Conservation (phyloP, 2,888 invertebrate genomes). For the Drosophila basisetae region DNA sequence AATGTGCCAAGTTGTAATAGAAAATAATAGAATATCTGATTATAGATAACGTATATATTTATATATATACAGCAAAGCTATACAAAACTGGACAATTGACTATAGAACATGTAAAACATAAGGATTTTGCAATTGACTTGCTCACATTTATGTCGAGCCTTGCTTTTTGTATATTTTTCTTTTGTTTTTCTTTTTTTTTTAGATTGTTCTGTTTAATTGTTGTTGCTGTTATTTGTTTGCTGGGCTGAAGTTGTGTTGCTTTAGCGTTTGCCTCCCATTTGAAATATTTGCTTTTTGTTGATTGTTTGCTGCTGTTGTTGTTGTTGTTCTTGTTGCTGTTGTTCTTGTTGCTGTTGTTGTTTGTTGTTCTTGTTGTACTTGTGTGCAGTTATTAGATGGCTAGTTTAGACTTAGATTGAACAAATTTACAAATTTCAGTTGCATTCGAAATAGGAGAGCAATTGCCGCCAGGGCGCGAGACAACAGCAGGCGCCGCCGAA, state of each 20-base stretch:
- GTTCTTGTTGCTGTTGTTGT: slow-evolving; percentile 23
- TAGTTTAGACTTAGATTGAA: slow-evolving; percentile 29
- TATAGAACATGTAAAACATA: slow-evolving; percentile 38
- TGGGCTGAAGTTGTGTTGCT: slow-evolving; percentile 39
- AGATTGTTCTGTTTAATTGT: slow-evolving; percentile 9
- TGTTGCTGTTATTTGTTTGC: slow-evolving; percentile 22
- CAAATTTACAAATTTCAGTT: slow-evolving; percentile 31
- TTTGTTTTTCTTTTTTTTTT: slow-evolving; percentile 20
- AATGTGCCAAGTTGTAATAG: slow-evolving; percentile 9
- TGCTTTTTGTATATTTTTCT: slow-evolving; percentile 21
- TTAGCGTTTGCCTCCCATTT: slow-evolving; percentile 35
- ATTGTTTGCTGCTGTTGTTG: slow-evolving; percentile 30
- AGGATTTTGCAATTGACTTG: slow-evolving; percentile 57
- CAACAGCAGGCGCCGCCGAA: slow-evolving; percentile 80
- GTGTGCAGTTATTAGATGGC: slow-evolving; percentile 25
- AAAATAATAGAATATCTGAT: slow-evolving; percentile 16
- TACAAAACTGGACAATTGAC: slow-evolving; percentile 59
- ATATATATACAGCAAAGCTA: slow-evolving; percentile 62
- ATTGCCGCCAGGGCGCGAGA: slow-evolving; percentile 77
- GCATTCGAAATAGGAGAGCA: slow-evolving; percentile 74
- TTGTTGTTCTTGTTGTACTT: slow-evolving; percentile 31
- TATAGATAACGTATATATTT: slow-evolving; percentile 10
- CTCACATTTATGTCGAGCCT: slow-evolving; percentile 68
- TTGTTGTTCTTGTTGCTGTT: slow-evolving; percentile 23
- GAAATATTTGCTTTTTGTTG: slow-evolving; percentile 24